phyloP scores from a whole-genome alignment of 1,140 invertebrate species.

The Oncopodura yosiiana region DNA sequence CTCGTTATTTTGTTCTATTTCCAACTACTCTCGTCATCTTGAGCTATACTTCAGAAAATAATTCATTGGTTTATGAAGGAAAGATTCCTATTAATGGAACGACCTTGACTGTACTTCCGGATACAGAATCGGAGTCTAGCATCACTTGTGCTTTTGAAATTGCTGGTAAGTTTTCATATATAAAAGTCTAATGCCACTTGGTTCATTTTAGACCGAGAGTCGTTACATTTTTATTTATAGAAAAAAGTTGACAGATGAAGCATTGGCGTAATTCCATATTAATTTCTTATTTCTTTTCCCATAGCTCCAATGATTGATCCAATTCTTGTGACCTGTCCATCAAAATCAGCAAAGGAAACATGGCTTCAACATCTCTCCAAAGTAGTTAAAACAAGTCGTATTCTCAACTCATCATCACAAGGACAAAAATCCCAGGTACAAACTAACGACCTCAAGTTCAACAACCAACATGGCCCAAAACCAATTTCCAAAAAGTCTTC shows the following conservation, averaged over 20 bases:
- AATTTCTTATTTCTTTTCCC: constrained; percentile 22
- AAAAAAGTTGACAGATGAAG: not conserved
- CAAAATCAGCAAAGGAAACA: constrained; percentile 66
- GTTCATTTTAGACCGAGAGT: not conserved
- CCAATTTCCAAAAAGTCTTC: no score
- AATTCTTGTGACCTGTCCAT: constrained; percentile 74
- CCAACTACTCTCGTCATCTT: constrained; percentile 77
- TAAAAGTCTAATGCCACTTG: not conserved
- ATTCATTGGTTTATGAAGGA: constrained; percentile 93
- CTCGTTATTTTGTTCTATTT: constrained; percentile 87
- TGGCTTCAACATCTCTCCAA: constrained; percentile 68
- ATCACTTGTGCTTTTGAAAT: constrained; percentile 76
- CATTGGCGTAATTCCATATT: not conserved
- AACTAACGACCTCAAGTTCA: no score
- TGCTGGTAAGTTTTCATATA: constrained; percentile 46
- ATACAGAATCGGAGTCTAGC: constrained; percentile 63
- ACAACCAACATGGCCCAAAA: no score
- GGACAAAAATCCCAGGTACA: constrained; percentile 10
- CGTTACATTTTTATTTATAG: not conserved
- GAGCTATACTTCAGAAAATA: constrained; percentile 78
- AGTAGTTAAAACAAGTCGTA: constrained; percentile 24
- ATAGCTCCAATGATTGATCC: constrained; percentile 79
- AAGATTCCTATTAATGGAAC: constrained; percentile 80
- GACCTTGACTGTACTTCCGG: constrained; percentile 61
- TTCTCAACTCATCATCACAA: constrained; percentile 24